These are phyloP conservation scores for Dichetophora obliterata DNA, from an alignment of 2,888 invertebrate genomes.

Conservation along the genomic window DNA sequence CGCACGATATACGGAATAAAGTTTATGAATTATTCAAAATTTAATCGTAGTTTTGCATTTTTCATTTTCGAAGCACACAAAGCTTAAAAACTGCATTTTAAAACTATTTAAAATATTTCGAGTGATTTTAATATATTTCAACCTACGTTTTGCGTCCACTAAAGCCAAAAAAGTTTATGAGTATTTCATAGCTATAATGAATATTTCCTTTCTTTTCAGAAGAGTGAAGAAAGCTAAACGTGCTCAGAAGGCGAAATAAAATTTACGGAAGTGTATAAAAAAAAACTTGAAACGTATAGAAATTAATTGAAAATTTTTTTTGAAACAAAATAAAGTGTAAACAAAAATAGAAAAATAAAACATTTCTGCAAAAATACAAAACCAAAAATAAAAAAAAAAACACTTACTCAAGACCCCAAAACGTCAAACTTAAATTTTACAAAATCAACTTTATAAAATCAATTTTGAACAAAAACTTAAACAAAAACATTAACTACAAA, in stretches of 20 bases:
- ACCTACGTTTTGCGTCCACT: neutral
- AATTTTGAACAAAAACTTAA: neutral
- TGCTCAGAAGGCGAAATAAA: neutral
- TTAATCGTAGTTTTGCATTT: too few species aligned
- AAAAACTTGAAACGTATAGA: neutral
- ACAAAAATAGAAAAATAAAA: neutral
- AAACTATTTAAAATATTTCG: too few species aligned
- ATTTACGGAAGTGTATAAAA: neutral
- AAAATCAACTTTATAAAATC: neutral
- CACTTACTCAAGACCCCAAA: too few species aligned
- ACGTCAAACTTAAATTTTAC: too few species aligned
- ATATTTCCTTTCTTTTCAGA: slow-evolving; percentile 15
- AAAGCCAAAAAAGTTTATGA: neutral
- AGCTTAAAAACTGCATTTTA: too few species aligned
- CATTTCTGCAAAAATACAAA: slow-evolving; percentile 5
- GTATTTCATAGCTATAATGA: neutral
- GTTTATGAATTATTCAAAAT: too few species aligned
- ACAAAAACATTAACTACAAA: neutral
- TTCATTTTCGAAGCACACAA: too few species aligned
- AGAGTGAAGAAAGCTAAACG: neutral
- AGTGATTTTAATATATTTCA: too few species aligned
- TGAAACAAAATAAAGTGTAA: neutral
- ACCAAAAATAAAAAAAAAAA: neutral
- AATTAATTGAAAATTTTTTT: neutral
- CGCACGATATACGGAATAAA: too few species aligned